Base-by-base conservation (phyloP, 2,888 invertebrate species). In the Leptopilina myrica region DNA sequence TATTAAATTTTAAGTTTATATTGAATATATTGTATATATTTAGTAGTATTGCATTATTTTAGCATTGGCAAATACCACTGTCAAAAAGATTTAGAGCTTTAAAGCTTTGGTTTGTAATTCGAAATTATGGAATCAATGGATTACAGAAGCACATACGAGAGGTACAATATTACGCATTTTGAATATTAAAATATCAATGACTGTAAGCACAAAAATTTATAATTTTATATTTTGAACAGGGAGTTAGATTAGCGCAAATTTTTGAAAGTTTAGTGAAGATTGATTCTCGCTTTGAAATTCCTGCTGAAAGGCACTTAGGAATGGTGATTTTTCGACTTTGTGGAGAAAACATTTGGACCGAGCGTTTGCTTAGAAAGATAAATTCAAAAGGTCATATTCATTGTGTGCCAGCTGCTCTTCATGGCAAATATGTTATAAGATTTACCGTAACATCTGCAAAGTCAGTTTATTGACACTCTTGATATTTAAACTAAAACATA, bases 1-100 rank as follows among this genome's bases (percentile, higher is more conserved):
- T 20, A 20, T 20, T 20, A 20, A 20, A 20, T 20, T 20, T 20
- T 20, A 20, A 20, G 20, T 1, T 20, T 20, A 20, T 20, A 20
- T 20, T 20, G 20, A 20, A 20, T 20, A 65, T 78, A 43, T 64
- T 15, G 26, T 79, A 53, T 65, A n/a, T n/a, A 33, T 1, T 33
- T 33, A 33, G 33, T 33, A 33, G 4, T 33, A 33, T 76, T 64
- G 46, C 66, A 67, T 77, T 65, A 40, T 93, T 93, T 14, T 90
- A 98, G 98, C 98, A 99, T 89, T 99, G 99, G 99, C 99, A 99
- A 92, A 98, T 99, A 77, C 98, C 98, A 0, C 91, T 99, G 76
- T 98, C 98, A 87, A 97, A 97, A 89, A 94, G 98, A 83, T 99
- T 99, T 91, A 94, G 99, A 53, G 95, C 99, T 0, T 91, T 99